Conservation (phyloP, 2,113 vertebrate genomes). For the Lagenorhynchus albirostris region DNA sequence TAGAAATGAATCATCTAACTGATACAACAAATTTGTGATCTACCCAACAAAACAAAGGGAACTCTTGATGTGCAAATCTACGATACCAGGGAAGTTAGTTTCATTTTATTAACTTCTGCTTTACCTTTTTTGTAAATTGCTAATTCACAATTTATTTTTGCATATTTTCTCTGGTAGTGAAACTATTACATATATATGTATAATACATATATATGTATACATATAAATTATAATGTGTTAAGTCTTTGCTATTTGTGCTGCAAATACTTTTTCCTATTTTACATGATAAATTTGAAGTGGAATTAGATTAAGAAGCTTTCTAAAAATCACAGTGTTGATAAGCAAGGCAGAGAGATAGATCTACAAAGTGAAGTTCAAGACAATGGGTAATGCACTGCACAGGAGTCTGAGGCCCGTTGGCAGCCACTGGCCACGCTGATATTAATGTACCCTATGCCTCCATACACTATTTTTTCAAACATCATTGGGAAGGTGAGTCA, state of each 20-base stretch:
- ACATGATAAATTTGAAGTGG: neutral
- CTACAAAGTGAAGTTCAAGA: neutral
- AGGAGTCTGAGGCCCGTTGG: neutral
- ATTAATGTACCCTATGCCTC: rapidly evolving
- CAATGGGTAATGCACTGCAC: rapidly evolving
- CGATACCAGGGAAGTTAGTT: neutral
- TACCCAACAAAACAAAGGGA: neutral
- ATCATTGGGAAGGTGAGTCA: neutral
- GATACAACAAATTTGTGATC: neutral
- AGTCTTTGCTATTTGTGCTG: neutral
- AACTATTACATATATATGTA: neutral
- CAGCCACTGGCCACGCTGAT: neutral
- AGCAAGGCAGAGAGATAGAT: neutral
- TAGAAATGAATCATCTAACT: neutral
- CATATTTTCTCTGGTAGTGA: neutral
- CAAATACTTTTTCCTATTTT: neutral
- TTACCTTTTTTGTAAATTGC: neutral
- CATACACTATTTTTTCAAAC: neutral
- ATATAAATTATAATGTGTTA: neutral
- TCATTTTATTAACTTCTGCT: neutral
- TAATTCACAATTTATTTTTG: neutral
- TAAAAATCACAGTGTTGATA: neutral
- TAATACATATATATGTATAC: neutral
- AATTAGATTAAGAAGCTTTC: neutral
- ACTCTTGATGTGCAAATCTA: neutral